These are phyloP conservation scores for Nasonia longicornis DNA, from an alignment of 1,140 invertebrate genomes.

Conservation along the genomic window DNA sequence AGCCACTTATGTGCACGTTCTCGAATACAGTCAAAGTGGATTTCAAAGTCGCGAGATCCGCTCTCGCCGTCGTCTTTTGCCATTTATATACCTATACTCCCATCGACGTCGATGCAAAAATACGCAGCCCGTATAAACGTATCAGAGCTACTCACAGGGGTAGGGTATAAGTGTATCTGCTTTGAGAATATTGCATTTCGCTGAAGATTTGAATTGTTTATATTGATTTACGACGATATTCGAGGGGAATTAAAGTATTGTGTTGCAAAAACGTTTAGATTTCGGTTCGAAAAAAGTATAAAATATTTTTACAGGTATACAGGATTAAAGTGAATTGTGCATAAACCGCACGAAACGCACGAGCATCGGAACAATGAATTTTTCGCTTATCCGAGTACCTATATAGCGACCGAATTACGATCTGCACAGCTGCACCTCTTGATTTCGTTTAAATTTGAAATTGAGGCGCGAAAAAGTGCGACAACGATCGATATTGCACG, in stretches of 20 bases:
- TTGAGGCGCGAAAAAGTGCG: background rate
- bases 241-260: too few relatives aligned
- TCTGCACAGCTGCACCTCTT: background rate
- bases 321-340: background rate
- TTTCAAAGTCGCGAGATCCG: background rate
- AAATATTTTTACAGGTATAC: background rate
- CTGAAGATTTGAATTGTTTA: too few relatives aligned
- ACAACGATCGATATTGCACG: background rate
- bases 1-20: background rate
- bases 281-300: too few relatives aligned
- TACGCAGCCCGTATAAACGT: background rate
- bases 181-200: too few relatives aligned
- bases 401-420: too few relatives aligned
- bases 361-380: too few relatives aligned
- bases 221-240: too few relatives aligned
- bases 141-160: background rate
- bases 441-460: background rate
- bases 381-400: too few relatives aligned
- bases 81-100: background rate
- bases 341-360: too few relatives aligned
- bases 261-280: too few relatives aligned
- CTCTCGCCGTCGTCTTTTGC: background rate
- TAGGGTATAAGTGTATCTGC: background rate
- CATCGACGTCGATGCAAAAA: background rate
- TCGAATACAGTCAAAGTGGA: constrained; percentile 15